Evolutionary conservation across 2,888 invertebrate genomes (phyloP).

Genomic region (Cephonodes hylas): DNA sequence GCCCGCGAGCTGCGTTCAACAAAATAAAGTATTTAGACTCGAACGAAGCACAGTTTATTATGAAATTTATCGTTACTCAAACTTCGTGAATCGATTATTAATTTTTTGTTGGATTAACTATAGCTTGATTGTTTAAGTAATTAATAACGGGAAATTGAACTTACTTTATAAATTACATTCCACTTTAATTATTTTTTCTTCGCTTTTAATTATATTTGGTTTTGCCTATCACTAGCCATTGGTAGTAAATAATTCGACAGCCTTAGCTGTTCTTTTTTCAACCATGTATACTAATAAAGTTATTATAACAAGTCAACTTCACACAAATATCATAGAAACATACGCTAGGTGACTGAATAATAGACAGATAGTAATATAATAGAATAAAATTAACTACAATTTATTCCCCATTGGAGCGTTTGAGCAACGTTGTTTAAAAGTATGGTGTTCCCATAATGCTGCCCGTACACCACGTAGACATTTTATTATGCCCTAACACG

Average conservation of each 20-base stretch:
- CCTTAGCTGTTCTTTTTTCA: too few species aligned
- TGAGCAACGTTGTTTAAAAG: constrained; percentile 44
- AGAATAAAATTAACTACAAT: constrained; percentile 1
- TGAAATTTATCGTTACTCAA: constrained; percentile 57
- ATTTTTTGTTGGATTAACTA: constrained; percentile 32
- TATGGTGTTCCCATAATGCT: constrained; percentile 57
- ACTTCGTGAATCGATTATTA: constrained; percentile 50
- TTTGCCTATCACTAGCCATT: background rate
- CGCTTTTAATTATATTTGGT: background rate
- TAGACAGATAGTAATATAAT: background rate
- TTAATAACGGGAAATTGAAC: background rate
- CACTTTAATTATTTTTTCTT: background rate
- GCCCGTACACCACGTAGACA: constrained; percentile 50
- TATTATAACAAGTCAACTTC: background rate
- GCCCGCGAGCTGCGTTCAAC: constrained; percentile 56
- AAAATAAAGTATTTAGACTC: constrained; percentile 69
- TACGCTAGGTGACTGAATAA: background rate
- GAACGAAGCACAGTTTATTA: constrained; percentile 60
- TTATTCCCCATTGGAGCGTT: constrained; percentile 25
- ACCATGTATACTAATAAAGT: background rate
- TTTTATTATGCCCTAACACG: constrained; percentile 66
- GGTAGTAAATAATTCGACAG: too few species aligned
- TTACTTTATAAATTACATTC: background rate
- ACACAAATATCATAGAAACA: background rate
- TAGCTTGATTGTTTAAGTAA: constrained; percentile 9